These are phyloP conservation scores for Orthosia gothica DNA, from an alignment of 2,888 invertebrate species.

Conservation along the genomic window DNA sequence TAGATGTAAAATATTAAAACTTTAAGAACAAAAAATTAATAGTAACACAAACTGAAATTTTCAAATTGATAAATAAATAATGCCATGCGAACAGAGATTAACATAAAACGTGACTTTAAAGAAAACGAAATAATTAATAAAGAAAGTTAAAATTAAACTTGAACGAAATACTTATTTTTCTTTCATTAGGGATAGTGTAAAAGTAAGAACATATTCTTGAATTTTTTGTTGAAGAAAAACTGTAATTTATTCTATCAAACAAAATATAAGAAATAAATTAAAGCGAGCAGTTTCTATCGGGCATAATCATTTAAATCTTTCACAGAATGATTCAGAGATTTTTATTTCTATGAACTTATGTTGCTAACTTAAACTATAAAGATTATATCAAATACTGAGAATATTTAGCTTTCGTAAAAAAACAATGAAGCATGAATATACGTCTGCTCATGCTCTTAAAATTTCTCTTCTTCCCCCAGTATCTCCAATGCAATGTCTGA, in stretches of 20 bases:
- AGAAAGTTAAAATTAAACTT: too few relatives aligned
- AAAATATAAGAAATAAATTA: constrained; percentile 18
- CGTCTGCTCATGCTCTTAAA: too few relatives aligned
- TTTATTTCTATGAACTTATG: background rate
- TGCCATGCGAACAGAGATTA: background rate
- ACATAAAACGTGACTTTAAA: background rate
- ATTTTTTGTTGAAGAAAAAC: constrained; percentile 12
- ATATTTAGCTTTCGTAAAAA: background rate
- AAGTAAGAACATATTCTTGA: constrained; percentile 14
- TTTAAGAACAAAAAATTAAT: background rate
- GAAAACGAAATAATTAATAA: constrained; percentile 27
- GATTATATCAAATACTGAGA: background rate
- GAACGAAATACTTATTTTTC: constrained; percentile 44
- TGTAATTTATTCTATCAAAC: background rate
- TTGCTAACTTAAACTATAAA: too few relatives aligned
- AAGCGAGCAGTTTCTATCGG: background rate
- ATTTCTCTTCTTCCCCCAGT: too few relatives aligned
- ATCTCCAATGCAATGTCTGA: background rate
- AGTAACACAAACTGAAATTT: background rate
- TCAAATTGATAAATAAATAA: constrained; percentile 23
- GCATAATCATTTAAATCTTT: background rate
- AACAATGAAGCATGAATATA: too few relatives aligned
- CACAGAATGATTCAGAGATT: background rate
- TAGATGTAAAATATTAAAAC: background rate
- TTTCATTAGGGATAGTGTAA: constrained; percentile 33